phyloP scores from a whole-genome alignment of 2,797 vertebrate species.

The Apogon talboti region DNA sequence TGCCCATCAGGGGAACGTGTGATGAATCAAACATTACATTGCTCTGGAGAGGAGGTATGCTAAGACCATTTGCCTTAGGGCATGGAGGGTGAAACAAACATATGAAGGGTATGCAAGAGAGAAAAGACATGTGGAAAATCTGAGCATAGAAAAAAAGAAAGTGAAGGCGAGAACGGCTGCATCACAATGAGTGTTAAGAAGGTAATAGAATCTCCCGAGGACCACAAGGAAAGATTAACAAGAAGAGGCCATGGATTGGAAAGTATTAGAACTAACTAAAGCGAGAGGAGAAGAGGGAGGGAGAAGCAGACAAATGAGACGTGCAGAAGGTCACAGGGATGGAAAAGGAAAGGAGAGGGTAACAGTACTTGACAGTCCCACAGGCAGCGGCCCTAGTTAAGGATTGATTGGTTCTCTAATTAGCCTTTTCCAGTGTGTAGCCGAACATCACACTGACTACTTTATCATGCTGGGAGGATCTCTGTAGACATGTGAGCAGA shows the following conservation, averaged over 20 bases:
- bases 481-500: slow-evolving; percentile 65
- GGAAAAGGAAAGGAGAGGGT: slow-evolving; percentile 48
- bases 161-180: slow-evolving; percentile 20
- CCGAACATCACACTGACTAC: slow-evolving; percentile 67
- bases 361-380: slow-evolving; percentile 72
- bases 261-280: slow-evolving; percentile 49
- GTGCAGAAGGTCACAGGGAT: slow-evolving; percentile 58
- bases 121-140: slow-evolving; percentile 34
- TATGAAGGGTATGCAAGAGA: slow-evolving; percentile 38
- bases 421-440: slow-evolving; percentile 71
- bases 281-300: slow-evolving; percentile 29
- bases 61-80: slow-evolving; percentile 64
- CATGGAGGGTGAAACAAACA: slow-evolving; percentile 59
- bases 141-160: slow-evolving; percentile 10
- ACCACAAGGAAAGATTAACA: slow-evolving; percentile 54
- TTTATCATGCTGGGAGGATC: slow-evolving; percentile 72
- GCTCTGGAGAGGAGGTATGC: slow-evolving; percentile 47
- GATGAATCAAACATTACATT: slow-evolving; percentile 74
- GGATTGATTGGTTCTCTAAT: slow-evolving; percentile 81
- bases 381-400: slow-evolving; percentile 64
- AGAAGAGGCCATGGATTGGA: slow-evolving; percentile 51
- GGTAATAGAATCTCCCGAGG: slow-evolving; percentile 57
- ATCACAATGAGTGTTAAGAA: slow-evolving; percentile 55
- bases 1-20: slow-evolving; percentile 51
- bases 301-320: slow-evolving; percentile 43